Conservation (phyloP, 1,140 invertebrate species). For the Oryzaephilus surinamensis region DNA sequence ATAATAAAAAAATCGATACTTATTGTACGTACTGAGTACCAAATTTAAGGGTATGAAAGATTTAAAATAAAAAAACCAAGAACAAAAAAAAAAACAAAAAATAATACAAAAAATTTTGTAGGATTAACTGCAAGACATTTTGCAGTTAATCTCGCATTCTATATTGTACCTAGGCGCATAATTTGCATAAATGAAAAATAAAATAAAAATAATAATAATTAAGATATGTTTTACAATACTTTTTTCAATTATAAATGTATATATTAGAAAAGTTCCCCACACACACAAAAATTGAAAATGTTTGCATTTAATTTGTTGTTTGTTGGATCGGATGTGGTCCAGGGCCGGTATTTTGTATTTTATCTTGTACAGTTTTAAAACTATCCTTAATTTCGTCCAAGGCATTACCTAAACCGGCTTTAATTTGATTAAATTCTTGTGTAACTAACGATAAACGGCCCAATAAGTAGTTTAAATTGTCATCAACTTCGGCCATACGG, state of each 20-base stretch:
- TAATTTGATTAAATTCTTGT: slow-evolving; percentile 78
- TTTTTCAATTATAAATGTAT: slow-evolving; percentile 4
- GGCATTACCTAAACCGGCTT: slow-evolving; percentile 57
- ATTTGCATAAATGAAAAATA: slow-evolving; percentile 39
- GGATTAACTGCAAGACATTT: slow-evolving; percentile 24
- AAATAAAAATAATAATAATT: slow-evolving; percentile 24
- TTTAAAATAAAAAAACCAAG: too few species aligned
- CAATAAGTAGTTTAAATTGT: slow-evolving; percentile 75
- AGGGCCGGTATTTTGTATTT: slow-evolving; percentile 38
- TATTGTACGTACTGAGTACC: slow-evolving; percentile 36
- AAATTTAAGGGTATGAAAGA: slow-evolving; percentile 28
- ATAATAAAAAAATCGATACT: slow-evolving; percentile 30
- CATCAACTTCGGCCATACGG: slow-evolving; percentile 68
- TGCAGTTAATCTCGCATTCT: slow-evolving; percentile 32
- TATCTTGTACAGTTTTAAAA: slow-evolving; percentile 54
- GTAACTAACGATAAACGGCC: slow-evolving; percentile 70
- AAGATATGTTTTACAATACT: slow-evolving; percentile 2
- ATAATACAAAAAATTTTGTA: slow-evolving; percentile 15
- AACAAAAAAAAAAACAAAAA: not conserved
- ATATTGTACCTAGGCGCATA: slow-evolving; percentile 37
- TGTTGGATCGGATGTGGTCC: slow-evolving; percentile 31
- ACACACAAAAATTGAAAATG: slow-evolving; percentile 9
- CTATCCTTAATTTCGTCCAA: slow-evolving; percentile 60
- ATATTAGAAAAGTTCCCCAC: too few species aligned
- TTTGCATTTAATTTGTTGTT: slow-evolving; percentile 1